Percentiles rank a stretch among this genome's conserved stretches.
phyloP scores from a whole-genome alignment of 2,113 vertebrate species.

The Poecilia latipinna region DNA sequence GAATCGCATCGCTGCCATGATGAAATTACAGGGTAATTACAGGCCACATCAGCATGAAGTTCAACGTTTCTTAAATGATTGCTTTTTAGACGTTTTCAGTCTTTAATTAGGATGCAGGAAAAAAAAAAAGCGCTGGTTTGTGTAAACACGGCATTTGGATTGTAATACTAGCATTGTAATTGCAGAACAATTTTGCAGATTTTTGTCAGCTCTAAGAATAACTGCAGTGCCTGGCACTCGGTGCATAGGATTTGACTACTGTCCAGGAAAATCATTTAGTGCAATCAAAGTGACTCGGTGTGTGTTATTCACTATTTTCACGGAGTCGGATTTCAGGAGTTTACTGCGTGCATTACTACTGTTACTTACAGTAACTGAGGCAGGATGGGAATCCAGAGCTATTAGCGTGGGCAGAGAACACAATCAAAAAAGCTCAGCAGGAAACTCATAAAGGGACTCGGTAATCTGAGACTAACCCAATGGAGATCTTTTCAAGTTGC shows the following conservation, averaged over 20 bases:
- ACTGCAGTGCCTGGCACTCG: not conserved
- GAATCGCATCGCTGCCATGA: constrained; percentile 57
- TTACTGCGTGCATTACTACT: not conserved
- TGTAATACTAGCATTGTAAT: constrained; percentile 24
- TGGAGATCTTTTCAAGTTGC: constrained; percentile 5
- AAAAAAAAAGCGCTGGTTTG: constrained; percentile 47
- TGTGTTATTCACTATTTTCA: not conserved
- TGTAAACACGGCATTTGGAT: not conserved
- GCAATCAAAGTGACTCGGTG: not conserved
- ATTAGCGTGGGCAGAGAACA: not conserved
- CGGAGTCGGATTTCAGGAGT: not conserved
- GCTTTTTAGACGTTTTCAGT: constrained; percentile 12
- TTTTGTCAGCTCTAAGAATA: not conserved
- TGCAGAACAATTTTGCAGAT: constrained; percentile 12
- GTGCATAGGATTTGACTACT: not conserved
- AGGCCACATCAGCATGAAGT: constrained; percentile 58
- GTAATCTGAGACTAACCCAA: not conserved
- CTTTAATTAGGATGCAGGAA: constrained; percentile 56
- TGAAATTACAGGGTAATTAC: constrained; percentile 60
- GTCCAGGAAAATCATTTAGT: not conserved
- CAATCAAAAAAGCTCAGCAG: not conserved
- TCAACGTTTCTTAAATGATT: constrained; percentile 32
- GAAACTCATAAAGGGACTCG: not conserved
- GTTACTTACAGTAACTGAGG: not conserved
- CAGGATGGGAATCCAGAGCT: not conserved